Base-by-base conservation (phyloP, 2,888 invertebrate genomes). In the Philereme transversata region DNA sequence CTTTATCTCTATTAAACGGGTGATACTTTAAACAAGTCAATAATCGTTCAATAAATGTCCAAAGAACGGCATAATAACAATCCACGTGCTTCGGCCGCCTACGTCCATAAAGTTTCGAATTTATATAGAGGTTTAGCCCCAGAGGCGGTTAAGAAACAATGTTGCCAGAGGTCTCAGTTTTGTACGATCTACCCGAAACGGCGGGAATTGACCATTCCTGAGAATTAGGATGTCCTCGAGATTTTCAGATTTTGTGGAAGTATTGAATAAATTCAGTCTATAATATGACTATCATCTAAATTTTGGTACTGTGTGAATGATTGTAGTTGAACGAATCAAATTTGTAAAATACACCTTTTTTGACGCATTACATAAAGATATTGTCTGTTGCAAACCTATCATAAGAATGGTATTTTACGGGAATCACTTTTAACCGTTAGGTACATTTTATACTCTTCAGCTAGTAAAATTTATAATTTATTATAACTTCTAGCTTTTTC, bases 11-110 rank as follows among this genome's bases (percentile, higher is more conserved):
- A 90, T 89, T 89, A 90, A 90, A 81, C 84, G 82, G 83, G 83
- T 87, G 86, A 90, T 90, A 90, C 87, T 88, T 90, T 90, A 90
- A 90, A 90, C 90, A 88, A 88, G 87, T 88, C 91, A 90, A 91
- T 92, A 91, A 90, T 87, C 86, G 85, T 88, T 84, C 91, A 89
- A 91, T 92, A 91, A 92, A 90, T 81, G 91, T 91, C 90, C 77
- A 83, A 84, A 85, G 88, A 87, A 88, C 87, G 86, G 88, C 87
- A 88, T 90, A 90, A 90, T 91, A 92, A 90, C 87, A 86, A 88
- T 84, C 88, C 89, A 84, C 90, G 88, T 87, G 88, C 45, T 57
- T 82, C 81, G 81, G 78, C 77, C 82, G 87, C 78, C 80, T 76
- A 76, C 76, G 76, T 79, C 80, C 84, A 88, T 92, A 92, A 92